Base-by-base conservation (phyloP, 1,140 invertebrate genomes). In the Arion vulgaris region DNA sequence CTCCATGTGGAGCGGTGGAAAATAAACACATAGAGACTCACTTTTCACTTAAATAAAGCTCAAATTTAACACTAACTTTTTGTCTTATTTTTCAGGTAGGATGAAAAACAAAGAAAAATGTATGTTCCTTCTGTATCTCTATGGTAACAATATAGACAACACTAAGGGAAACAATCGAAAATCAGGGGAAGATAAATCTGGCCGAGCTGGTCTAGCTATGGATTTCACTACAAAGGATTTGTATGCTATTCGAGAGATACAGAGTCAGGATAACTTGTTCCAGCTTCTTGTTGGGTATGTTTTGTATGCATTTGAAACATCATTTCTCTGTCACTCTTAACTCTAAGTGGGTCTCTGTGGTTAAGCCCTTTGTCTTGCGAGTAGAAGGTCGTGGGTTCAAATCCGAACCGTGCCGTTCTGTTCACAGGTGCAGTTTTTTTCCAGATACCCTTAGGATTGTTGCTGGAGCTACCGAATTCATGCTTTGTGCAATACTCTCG, bases 81-180 rank as follows among this genome's bases (percentile, higher is more conserved):
- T 45, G 41, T 45, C 5, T 45, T 34, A 66, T 78, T 32, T 45
- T 85, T 28, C 75, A 90, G 91, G 89, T 69, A 82, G 87, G 57
- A 90, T 85, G 23, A 90, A 89, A 91, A 91, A 93, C 86, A 93
- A 94, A 91, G 93, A 94, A 90, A 92, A 93, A 87, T 94, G 93
- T 86, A 92, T 95, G 82, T 95, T 96, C 90, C 92, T 95, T 49
- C 91, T 97, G 15, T 97, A 97, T 85, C 94, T 98, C 83, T 94
- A 96, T 91, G 96, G 95, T 28, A 94, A 96, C 83, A 95, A 95
- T 36, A 92, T 94, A 23, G 88, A 85, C 41, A 96, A 89, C 81
- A 84, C 87, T n/a, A 93, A 93, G 83, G 90, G 91, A 19, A 89
- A 92, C 94, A 84, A 96, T 94, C 39, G 62, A 19, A 81, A 51